Evolutionary conservation across 2,113 vertebrate species (phyloP).

Genomic region (Mionectes macconnelli): DNA sequence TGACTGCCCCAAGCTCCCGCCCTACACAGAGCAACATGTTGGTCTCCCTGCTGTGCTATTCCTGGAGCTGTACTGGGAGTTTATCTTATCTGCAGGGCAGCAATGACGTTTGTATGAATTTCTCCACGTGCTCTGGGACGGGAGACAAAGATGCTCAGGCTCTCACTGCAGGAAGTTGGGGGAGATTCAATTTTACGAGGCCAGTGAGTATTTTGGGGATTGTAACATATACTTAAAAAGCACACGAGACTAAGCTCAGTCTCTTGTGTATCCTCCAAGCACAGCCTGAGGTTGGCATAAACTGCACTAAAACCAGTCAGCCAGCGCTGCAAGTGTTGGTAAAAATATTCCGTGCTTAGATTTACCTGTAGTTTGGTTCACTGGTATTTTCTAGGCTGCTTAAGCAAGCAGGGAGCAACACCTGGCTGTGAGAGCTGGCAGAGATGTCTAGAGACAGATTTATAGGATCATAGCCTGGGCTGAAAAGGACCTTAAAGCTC

Average conservation of each 20-base stretch:
- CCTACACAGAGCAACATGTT: rapidly evolving
- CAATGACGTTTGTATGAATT: not conserved
- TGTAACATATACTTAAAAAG: rapidly evolving
- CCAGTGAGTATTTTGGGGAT: not conserved
- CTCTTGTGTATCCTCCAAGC: not conserved
- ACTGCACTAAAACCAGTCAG: not conserved
- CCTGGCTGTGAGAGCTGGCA: not conserved
- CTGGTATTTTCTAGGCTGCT: not conserved
- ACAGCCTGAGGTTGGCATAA: not conserved
- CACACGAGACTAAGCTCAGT: not conserved
- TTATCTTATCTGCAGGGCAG: not conserved
- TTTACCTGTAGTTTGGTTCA: not conserved
- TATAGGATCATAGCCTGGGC: not conserved
- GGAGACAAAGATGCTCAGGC: not conserved
- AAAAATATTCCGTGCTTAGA: not conserved
- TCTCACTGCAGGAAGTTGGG: not conserved
- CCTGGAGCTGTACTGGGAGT: not conserved
- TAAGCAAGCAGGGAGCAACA: not conserved
- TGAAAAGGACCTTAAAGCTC: not conserved
- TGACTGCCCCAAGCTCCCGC: not conserved
- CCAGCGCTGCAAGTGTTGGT: not conserved
- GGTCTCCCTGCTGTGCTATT: not conserved
- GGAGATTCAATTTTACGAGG: not conserved
- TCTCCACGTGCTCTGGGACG: not conserved
- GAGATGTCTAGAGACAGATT: rapidly evolving